Evolutionary conservation across 1,140 invertebrate genomes (phyloP).

Genomic region (Eriocheir sinensis): DNA sequence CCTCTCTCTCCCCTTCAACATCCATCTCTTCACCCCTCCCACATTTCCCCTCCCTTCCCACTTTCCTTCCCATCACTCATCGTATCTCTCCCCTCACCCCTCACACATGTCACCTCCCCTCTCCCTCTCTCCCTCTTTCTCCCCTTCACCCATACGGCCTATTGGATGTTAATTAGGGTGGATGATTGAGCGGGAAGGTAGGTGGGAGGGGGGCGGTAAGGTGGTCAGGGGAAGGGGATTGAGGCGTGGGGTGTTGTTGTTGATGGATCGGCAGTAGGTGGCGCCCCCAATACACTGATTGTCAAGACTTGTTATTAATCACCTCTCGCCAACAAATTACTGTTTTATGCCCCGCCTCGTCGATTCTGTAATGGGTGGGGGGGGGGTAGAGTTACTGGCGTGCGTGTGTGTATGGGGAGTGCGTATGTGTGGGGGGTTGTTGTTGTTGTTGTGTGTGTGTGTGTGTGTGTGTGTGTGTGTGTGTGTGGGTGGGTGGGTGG

Average conservation of each 20-base stretch:
- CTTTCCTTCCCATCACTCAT: no score
- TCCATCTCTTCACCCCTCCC: no score
- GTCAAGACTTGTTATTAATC: conserved; percentile 10
- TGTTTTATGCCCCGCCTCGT: background rate
- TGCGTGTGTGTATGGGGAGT: background rate
- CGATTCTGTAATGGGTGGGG: background rate
- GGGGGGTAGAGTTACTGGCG: no score
- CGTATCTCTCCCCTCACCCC: no score
- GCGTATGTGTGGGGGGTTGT: background rate
- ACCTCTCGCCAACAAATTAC: conserved; percentile 19
- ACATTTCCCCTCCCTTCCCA: no score
- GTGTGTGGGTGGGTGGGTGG: background rate
- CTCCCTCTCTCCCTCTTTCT: background rate
- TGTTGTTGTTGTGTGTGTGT: background rate
- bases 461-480: conserved; percentile 22
- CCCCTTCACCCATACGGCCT: background rate
- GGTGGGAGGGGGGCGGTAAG: no score
- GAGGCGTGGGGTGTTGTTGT: background rate
- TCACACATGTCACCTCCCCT: no score
- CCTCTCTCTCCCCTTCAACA: no score
- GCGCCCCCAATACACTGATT: conserved; percentile 3
- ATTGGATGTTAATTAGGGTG: background rate
- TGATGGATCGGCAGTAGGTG: background rate
- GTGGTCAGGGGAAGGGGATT: background rate
- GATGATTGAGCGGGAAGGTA: no score